phyloP scores from a whole-genome alignment of 2,888 invertebrate species.

The Encarsia formosa region DNA sequence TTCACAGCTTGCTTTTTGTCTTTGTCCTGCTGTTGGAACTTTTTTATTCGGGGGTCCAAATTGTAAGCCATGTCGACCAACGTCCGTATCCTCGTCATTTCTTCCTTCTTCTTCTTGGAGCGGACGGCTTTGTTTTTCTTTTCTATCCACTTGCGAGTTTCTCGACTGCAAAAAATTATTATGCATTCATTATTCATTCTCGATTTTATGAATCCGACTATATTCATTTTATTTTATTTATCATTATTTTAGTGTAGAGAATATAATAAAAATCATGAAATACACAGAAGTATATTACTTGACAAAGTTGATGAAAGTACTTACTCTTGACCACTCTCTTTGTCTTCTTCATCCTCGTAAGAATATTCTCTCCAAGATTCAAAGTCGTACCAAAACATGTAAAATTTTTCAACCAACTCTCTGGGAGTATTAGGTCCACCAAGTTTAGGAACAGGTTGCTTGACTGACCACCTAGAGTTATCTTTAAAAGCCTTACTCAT shows the following conservation, averaged over 20 bases:
- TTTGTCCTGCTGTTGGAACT: conserved; percentile 91
- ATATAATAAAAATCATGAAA: no score
- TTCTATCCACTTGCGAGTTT: conserved; percentile 96
- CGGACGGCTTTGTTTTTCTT: conserved; percentile 94
- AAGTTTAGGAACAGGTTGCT: conserved; percentile 77
- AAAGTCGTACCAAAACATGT: conserved; percentile 97
- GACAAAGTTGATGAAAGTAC: conserved; percentile 26
- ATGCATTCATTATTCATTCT: no score
- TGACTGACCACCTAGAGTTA: conserved; percentile 89
- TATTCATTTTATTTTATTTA: no score
- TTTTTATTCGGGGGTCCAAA: conserved; percentile 87
- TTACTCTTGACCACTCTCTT: conserved; percentile 89
- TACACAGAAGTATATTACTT: background rate
- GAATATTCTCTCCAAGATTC: conserved; percentile 99
- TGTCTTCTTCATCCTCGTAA: conserved; percentile 97
- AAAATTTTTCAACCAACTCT: conserved; percentile 88
- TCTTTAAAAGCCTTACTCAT: conserved; percentile 64
- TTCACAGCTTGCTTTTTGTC: conserved; percentile 86
- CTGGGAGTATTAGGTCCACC: conserved; percentile 73
- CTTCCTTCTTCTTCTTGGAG: conserved; percentile 92
- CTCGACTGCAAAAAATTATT: conserved; percentile 67
- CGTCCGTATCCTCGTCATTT: conserved; percentile 85
- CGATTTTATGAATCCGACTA: no score
- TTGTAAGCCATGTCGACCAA: conserved; percentile 93
- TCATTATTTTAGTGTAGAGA: no score